Percentiles rank a stretch among this genome's conserved stretches.
Conservation (phyloP, 2,888 invertebrate genomes). For the Sminthurides aquaticus region DNA sequence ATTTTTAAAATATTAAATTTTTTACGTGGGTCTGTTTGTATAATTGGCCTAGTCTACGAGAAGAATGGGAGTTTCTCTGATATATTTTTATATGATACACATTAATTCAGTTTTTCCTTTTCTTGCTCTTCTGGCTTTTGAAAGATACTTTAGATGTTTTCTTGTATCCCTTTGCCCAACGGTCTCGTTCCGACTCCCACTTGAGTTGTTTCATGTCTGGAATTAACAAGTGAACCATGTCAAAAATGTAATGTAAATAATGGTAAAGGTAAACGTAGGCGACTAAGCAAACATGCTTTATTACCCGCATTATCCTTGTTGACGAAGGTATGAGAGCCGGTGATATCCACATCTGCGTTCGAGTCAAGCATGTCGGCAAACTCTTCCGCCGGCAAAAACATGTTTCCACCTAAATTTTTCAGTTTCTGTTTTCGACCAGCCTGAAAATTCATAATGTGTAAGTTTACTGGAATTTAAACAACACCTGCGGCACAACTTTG, state of each 20-base stretch:
- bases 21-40: too few species aligned
- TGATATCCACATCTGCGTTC: constrained; percentile 56
- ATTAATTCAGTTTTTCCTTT: neutral
- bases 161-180: constrained; percentile 52
- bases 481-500: too few species aligned
- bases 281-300: constrained; percentile 27
- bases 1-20: too few species aligned
- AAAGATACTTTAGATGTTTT: constrained; percentile 4
- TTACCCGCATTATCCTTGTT: constrained; percentile 69
- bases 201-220: constrained; percentile 62
- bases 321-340: constrained; percentile 37
- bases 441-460: neutral
- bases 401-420: constrained; percentile 24
- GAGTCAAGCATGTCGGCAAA: constrained; percentile 82
- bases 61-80: too few species aligned
- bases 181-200: constrained; percentile 69
- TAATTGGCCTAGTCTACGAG: too few species aligned
- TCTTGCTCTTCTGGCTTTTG: neutral
- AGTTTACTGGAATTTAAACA: neutral
- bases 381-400: constrained; percentile 77
- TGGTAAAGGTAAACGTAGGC: constrained; percentile 8
- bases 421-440: constrained; percentile 23
- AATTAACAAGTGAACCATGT: too few species aligned
- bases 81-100: too few species aligned
- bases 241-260: too few species aligned